phyloP scores from a whole-genome alignment of 2,888 invertebrate genomes.

The Ferrisia virgata region DNA sequence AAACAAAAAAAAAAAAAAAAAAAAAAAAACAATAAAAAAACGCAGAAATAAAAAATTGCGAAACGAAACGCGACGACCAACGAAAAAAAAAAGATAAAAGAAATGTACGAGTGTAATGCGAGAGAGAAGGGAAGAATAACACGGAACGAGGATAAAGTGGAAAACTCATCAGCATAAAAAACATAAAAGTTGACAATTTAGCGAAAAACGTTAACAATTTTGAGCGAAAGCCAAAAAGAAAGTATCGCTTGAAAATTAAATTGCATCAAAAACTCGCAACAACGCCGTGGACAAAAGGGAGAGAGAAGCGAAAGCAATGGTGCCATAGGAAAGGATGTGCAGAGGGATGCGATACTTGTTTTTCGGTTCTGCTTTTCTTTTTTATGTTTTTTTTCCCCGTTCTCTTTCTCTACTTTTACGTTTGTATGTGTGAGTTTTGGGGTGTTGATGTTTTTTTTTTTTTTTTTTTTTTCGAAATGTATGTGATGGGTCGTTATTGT shows the following conservation, averaged over 20 bases:
- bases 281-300: background rate
- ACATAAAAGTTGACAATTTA: slow-evolving; percentile 46
- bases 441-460: background rate
- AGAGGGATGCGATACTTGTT: background rate
- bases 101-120: slow-evolving; percentile 13
- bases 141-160: slow-evolving; percentile 46
- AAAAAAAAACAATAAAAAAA: slow-evolving; percentile 39
- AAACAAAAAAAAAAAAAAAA: slow-evolving; percentile 29
- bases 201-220: slow-evolving; percentile 45
- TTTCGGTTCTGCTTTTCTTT: slow-evolving; percentile 10
- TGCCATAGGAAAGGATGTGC: background rate
- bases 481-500: too few species aligned
- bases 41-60: slow-evolving; percentile 44
- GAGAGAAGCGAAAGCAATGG: background rate
- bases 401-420: background rate
- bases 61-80: slow-evolving; percentile 37
- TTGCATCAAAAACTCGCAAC: slow-evolving; percentile 43
- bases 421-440: background rate
- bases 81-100: slow-evolving; percentile 41
- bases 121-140: slow-evolving; percentile 33
- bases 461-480: too few species aligned
- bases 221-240: slow-evolving; percentile 46
- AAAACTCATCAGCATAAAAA: slow-evolving; percentile 46
- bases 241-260: slow-evolving; percentile 46
- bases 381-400: background rate